Conservation (phyloP, 2,888 invertebrate species). For the Hecatera dysodea region DNA sequence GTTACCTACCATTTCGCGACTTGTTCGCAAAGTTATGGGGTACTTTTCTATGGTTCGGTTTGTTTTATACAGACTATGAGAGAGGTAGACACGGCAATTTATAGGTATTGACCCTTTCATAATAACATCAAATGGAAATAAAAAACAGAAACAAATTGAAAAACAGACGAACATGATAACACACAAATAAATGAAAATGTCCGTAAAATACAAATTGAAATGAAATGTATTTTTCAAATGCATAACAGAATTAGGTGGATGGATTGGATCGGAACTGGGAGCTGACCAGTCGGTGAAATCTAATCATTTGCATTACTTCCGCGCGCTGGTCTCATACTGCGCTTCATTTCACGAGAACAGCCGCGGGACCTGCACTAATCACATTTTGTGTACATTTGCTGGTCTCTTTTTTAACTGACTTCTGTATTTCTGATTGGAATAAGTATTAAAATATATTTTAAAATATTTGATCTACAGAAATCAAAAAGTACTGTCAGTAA, state of each 20-base stretch:
- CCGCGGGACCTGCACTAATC: slow-evolving; percentile 54
- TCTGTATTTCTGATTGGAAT: neutral
- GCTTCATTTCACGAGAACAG: slow-evolving; percentile 86
- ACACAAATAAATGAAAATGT: slow-evolving; percentile 24
- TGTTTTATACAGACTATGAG: slow-evolving; percentile 1
- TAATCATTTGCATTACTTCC: slow-evolving; percentile 88
- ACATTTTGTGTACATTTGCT: slow-evolving; percentile 64
- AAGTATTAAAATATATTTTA: neutral
- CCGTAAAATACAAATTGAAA: slow-evolving; percentile 15
- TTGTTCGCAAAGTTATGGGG: slow-evolving; percentile 33
- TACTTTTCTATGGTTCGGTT: slow-evolving; percentile 17
- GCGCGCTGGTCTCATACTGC: slow-evolving; percentile 84
- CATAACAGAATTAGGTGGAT: slow-evolving; percentile 73
- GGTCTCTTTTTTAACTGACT: slow-evolving; percentile 6
- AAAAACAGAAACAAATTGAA: neutral
- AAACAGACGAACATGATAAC: slow-evolving; percentile 5
- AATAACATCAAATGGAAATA: neutral
- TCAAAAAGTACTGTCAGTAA: neutral
- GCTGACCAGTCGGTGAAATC: slow-evolving; percentile 86
- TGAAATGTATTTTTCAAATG: slow-evolving; percentile 52
- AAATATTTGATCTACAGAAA: accelerated
- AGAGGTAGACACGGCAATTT: neutral
- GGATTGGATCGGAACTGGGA: slow-evolving; percentile 68
- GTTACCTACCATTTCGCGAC: slow-evolving; percentile 65
- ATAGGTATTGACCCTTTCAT: slow-evolving; percentile 13